A percentile compares a stretch with the other conserved stretches of the same genome.
Evolutionary conservation across 2,797 vertebrate species (phyloP).

Genomic region (Phataginus tetradactyla): DNA sequence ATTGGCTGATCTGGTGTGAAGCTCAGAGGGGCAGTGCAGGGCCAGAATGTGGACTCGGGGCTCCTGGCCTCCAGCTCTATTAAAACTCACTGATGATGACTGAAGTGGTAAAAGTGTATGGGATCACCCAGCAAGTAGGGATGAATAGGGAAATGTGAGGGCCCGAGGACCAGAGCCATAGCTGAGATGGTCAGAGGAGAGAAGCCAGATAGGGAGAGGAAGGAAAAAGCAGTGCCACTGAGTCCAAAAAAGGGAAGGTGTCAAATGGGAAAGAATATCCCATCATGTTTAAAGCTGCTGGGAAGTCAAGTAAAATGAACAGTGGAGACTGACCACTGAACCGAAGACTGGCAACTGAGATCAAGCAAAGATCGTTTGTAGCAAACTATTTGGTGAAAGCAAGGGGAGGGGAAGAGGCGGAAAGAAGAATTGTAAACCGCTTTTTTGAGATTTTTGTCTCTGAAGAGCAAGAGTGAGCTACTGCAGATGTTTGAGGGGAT

Average conservation of each 20-base stretch:
- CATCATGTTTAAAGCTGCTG: neutral
- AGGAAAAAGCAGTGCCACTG: fast-evolving
- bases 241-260: too few relatives aligned
- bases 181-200: neutral
- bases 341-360: neutral
- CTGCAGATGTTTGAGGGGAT: neutral
- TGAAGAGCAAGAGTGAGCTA: neutral
- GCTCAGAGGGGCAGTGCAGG: neutral
- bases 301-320: neutral
- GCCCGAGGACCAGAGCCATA: fast-evolving
- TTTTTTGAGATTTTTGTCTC: neutral
- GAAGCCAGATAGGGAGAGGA: neutral
- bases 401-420: neutral
- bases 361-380: neutral
- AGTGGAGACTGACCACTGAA: neutral
- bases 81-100: neutral
- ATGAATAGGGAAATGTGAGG: fast-evolving
- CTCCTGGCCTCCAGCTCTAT: neutral
- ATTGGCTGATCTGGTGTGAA: fast-evolving
- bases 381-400: neutral
- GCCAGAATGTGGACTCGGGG: fast-evolving
- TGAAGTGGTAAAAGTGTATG: fast-evolving
- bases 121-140: fast-evolving
- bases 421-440: neutral
- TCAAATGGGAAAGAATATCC: too few relatives aligned